A percentile compares a stretch with the other conserved stretches of the same genome.
Evolutionary conservation across 2,888 invertebrate species (phyloP).

Genomic region (Ophraella communa): DNA sequence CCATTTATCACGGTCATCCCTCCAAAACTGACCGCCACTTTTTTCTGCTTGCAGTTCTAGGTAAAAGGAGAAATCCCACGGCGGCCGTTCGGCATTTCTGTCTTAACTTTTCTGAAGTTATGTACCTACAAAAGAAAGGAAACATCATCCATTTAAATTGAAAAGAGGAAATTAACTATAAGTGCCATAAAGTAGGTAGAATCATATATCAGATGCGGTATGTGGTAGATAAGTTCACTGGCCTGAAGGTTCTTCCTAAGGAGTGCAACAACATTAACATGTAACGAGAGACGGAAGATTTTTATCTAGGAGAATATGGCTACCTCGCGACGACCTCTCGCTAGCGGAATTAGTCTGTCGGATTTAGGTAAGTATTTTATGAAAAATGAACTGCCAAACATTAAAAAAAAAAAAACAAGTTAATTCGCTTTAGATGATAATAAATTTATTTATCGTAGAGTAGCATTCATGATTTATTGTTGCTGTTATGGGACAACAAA

Average conservation of each 20-base stretch:
- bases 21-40: neutral
- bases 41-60: slow-evolving; percentile 3
- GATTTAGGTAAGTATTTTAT: slow-evolving; percentile 58
- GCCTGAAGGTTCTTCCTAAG: slow-evolving; percentile 14
- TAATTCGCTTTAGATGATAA: too few species aligned
- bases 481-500: too few species aligned
- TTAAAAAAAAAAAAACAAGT: too few species aligned
- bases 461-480: too few species aligned
- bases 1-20: neutral
- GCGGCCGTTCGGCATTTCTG: slow-evolving; percentile 1
- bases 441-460: too few species aligned
- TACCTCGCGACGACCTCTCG: slow-evolving; percentile 52
- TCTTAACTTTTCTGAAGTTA: neutral
- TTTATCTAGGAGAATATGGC: slow-evolving; percentile 34
- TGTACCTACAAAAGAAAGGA: slow-evolving; percentile 12
- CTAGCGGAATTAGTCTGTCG: slow-evolving; percentile 60
- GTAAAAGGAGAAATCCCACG: slow-evolving; percentile 6
- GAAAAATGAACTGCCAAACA: neutral
- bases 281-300: slow-evolving; percentile 38
- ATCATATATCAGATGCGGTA: slow-evolving; percentile 11
- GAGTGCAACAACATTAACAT: slow-evolving; percentile 21
- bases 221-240: slow-evolving; percentile 23
- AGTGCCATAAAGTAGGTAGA: slow-evolving; percentile 18
- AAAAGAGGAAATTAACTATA: slow-evolving; percentile 16
- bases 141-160: slow-evolving; percentile 19